A percentile compares a stretch with the other conserved stretches of the same genome.
Conservation (phyloP, 2,888 invertebrate genomes). For the Macropis europaea region DNA sequence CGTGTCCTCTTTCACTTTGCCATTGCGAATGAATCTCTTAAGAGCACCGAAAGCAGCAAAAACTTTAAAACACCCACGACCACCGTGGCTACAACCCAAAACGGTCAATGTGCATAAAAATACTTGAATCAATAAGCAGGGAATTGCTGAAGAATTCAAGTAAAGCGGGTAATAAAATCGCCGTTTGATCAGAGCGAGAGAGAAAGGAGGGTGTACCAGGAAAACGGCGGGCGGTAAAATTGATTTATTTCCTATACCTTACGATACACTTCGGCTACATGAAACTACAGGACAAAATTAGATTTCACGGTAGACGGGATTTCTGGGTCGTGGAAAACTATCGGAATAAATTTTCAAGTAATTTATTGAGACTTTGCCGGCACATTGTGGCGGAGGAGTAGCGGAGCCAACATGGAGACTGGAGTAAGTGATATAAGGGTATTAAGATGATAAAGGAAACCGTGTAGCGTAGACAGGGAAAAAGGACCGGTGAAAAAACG, state of each 20-base stretch:
- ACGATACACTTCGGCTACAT: conserved; percentile 4
- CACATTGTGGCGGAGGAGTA: neutral
- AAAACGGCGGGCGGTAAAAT: conserved; percentile 11
- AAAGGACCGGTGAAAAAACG: neutral
- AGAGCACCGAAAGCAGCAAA: no score
- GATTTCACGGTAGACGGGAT: conserved; percentile 38
- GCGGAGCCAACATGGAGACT: neutral
- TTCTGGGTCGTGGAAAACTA: conserved; percentile 18
- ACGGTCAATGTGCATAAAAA: no score
- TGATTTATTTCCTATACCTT: conserved; percentile 27
- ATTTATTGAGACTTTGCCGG: conserved; percentile 33
- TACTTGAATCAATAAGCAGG: no score
- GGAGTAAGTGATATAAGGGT: conserved; percentile 17
- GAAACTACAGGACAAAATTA: conserved; percentile 26
- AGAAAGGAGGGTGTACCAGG: neutral
- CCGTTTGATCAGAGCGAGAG: conserved; percentile 6
- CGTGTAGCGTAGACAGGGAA: neutral
- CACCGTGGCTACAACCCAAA: no score
- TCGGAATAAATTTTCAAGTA: conserved; percentile 31
- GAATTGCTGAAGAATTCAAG: no score
- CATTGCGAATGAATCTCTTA: no score
- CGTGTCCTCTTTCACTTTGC: no score
- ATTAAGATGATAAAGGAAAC: conserved; percentile 13
- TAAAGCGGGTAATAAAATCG: no score
- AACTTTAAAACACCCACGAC: no score